Percentiles rank a stretch among this genome's conserved stretches.
Conservation (phyloP, 1,140 invertebrate species). For the Anoplolepis gracilipes region DNA sequence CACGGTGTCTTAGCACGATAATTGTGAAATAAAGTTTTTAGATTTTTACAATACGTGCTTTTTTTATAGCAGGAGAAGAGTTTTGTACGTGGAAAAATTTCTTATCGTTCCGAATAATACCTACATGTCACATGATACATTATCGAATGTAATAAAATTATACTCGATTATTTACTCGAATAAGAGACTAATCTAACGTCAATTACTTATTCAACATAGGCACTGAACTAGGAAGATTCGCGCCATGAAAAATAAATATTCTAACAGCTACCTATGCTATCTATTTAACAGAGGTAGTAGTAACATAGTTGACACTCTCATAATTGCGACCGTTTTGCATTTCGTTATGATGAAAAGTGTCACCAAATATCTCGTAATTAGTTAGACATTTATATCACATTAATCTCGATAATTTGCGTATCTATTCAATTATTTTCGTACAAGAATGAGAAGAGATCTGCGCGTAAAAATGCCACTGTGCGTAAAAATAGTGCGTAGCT, state of each 20-base stretch:
- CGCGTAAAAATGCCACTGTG: slow-evolving; percentile 39
- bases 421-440: neutral
- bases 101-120: slow-evolving; percentile 2
- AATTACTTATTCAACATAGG: slow-evolving; percentile 41
- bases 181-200: slow-evolving; percentile 33
- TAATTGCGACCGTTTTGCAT: slow-evolving; percentile 12
- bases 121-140: neutral
- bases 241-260: slow-evolving; percentile 44
- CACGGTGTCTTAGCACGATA: slow-evolving; percentile 36
- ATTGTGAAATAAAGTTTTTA: slow-evolving; percentile 12
- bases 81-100: neutral
- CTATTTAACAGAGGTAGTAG: slow-evolving; percentile 53
- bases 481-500: slow-evolving; percentile 23
- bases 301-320: slow-evolving; percentile 38
- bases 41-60: neutral
- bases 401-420: slow-evolving; percentile 31
- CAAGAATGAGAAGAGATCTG: neutral
- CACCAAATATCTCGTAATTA: slow-evolving; percentile 21
- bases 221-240: slow-evolving; percentile 52
- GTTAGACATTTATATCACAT: slow-evolving; percentile 38
- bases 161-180: slow-evolving; percentile 32
- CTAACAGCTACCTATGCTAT: slow-evolving; percentile 45
- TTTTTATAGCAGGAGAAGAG: neutral
- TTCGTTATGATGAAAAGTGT: neutral
- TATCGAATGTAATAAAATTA: slow-evolving; percentile 32